A percentile compares a stretch with the other conserved stretches of the same genome.
Evolutionary conservation across 2,888 invertebrate species (phyloP).

Genomic region (Conchocele bisecta): DNA sequence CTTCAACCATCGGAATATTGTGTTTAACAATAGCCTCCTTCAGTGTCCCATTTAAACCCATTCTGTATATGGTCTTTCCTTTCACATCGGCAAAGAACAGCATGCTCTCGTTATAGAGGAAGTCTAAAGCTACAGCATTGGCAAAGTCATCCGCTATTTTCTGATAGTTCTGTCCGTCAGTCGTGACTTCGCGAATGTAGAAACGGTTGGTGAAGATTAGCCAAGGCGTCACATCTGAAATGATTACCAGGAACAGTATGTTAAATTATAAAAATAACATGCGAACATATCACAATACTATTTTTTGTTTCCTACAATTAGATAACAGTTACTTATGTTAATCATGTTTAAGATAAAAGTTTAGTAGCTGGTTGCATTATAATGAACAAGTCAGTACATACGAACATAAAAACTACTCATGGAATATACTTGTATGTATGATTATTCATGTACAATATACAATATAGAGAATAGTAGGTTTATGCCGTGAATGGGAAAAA

Average conservation of each 20-base stretch:
- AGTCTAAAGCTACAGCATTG: constrained; percentile 90
- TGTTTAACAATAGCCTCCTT: constrained; percentile 74
- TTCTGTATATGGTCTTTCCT: constrained; percentile 73
- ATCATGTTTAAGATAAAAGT: no score
- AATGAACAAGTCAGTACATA: no score
- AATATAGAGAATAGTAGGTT: no score
- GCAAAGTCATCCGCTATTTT: constrained; percentile 95
- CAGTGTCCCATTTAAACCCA: constrained; percentile 81
- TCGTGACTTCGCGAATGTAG: constrained; percentile 97
- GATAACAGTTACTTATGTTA: no score
- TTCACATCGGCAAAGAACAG: constrained; percentile 77
- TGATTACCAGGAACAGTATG: neutral
- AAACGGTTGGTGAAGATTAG: constrained; percentile 91
- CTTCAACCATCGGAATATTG: constrained; percentile 72
- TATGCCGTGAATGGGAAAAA: no score
- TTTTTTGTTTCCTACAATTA: neutral
- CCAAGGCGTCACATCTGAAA: constrained; percentile 79
- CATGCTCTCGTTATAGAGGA: constrained; percentile 71
- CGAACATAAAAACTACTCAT: no score
- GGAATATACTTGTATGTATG: no score
- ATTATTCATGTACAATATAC: no score
- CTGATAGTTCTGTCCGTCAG: constrained; percentile 92
- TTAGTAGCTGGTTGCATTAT: no score
- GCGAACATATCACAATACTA: no score
- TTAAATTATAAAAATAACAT: neutral